A percentile compares a stretch with the other conserved stretches of the same genome.
Conservation (phyloP, 2,888 invertebrate species). For the Rosalia funebris region DNA sequence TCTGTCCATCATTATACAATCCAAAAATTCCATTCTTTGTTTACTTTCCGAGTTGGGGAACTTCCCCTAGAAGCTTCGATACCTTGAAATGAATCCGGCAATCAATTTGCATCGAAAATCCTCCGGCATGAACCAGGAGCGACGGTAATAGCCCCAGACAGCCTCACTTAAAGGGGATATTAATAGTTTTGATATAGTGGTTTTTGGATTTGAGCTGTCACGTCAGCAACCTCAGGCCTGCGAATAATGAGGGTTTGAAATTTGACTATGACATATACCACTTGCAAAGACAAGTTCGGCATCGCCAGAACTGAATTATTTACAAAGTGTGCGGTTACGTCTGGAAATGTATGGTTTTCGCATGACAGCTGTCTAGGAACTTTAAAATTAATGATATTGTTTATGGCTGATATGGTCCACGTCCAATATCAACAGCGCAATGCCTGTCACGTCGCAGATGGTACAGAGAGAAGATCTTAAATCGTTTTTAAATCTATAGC, state of each 20-base stretch:
- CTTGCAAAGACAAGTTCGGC: constrained; percentile 9
- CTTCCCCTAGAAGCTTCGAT: no score
- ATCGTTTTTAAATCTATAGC: no score
- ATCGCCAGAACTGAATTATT: constrained; percentile 14
- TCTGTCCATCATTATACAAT: no score
- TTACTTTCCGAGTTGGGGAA: no score
- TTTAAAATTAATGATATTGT: constrained; percentile 25
- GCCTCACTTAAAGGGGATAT: not conserved
- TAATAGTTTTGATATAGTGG: constrained; percentile 16
- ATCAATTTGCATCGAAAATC: not conserved
- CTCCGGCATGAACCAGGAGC: not conserved
- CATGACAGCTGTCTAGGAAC: constrained; percentile 17
- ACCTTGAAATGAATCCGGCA: not conserved
- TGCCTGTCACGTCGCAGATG: no score
- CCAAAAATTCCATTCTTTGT: no score
- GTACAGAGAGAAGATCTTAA: no score
- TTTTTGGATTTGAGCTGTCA: constrained; percentile 5
- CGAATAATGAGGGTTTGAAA: constrained; percentile 20
- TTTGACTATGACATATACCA: constrained; percentile 20
- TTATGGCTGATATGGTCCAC: constrained; percentile 2
- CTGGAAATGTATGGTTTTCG: constrained; percentile 9
- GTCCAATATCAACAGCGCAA: not conserved
- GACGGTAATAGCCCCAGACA: not conserved
- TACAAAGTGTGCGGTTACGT: constrained; percentile 12
- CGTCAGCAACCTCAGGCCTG: constrained; percentile 5